Base-by-base conservation (phyloP, 1,140 invertebrate genomes). In the Amphibalanus amphitrite region DNA sequence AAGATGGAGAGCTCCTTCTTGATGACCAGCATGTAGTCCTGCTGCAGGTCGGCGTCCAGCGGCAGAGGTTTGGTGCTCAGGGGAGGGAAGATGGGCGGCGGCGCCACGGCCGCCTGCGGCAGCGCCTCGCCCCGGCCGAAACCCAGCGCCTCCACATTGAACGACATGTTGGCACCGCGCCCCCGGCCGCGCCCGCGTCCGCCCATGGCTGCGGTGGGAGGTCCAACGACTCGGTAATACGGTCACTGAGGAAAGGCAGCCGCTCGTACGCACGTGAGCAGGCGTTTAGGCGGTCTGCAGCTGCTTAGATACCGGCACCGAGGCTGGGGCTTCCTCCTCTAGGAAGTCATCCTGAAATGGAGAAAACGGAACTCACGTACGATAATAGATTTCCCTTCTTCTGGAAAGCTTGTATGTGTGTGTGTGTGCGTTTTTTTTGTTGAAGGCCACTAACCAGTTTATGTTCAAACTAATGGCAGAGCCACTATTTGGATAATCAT, bases 11-110 rank as follows among this genome's bases (percentile, higher is more conserved):
- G 85, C 72, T 87, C 84, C 74, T 86, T 83, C 77, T 84, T 83
- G 73, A 87, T 73, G 74, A 86, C 82, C 70, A 88, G 67, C 67
- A 86, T 69, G 78, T 89, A 86, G 15, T 78, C 76, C 69, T 76
- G 73, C 40, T 79, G 78, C 17, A 79, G 79, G 8, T 78, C 81
- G 26, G 83, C 77, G 25, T 78, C 76, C 3, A 85, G 77, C n/a
- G 83, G 78, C 10, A 85, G 80, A 25, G 88, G 85, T 75, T 86
- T 86, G 73, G 83, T 84, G 23, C 85, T 82, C 28, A 87, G 74
- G 0, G 80, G 75, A 15, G 88, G 88, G 82, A 86, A 91, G 33
- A 86, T 80, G 64, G 85, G 84, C 15, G 88, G 88, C 69, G 88
- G 88, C 74, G 86, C 83, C 1, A 85, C 79, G 26, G 85, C 82